phyloP scores from a whole-genome alignment of 2,797 vertebrate genomes.

The Sphenodon punctatus region DNA sequence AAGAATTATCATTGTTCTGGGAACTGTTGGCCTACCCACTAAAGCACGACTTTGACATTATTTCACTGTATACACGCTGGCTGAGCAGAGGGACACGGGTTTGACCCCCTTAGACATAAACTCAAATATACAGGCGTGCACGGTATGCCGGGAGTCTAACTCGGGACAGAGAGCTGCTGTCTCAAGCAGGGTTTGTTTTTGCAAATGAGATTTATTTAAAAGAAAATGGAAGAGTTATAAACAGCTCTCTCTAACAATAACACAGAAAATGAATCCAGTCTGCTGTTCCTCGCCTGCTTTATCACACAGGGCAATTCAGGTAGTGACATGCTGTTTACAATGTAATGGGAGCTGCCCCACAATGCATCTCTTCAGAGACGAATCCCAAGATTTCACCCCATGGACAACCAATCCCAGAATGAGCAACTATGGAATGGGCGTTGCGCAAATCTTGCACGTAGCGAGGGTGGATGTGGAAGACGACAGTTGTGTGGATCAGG shows the following conservation, averaged over 20 bases:
- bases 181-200: constrained; percentile 64
- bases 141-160: constrained; percentile 43
- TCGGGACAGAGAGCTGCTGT: constrained; percentile 56
- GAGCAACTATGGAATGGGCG: no score
- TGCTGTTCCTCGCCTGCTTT: constrained; percentile 19
- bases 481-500: neutral
- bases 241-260: constrained; percentile 64
- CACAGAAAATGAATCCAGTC: constrained; percentile 58
- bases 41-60: constrained; percentile 17
- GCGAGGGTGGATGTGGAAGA: neutral
- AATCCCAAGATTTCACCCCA: no score
- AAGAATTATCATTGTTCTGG: no score
- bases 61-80: constrained; percentile 19
- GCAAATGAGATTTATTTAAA: constrained; percentile 69
- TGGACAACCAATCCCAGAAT: no score
- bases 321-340: constrained; percentile 24
- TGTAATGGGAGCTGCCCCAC: constrained; percentile 8
- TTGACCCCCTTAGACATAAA: constrained; percentile 59
- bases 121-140: constrained; percentile 57
- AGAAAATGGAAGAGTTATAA: constrained; percentile 60
- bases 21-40: neutral
- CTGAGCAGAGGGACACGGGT: constrained; percentile 42
- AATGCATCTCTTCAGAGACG: no score
- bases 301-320: constrained; percentile 9
- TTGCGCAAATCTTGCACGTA: neutral